phyloP scores from a whole-genome alignment of 2,888 invertebrate species.

The Creontiades dilutus region DNA sequence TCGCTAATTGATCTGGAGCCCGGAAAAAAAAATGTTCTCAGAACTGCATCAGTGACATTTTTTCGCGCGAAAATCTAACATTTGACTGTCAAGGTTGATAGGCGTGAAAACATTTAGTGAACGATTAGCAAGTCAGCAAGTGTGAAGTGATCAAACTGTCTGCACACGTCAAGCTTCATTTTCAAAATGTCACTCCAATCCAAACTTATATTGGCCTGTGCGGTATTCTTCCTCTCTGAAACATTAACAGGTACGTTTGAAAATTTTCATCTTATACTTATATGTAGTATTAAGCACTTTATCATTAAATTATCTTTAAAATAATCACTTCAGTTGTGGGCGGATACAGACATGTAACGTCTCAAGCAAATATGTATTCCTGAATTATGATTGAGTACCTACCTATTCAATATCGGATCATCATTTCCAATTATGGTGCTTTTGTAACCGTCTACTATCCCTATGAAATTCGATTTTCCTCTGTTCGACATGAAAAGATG shows the following conservation, averaged over 20 bases:
- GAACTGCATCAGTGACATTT: conserved; percentile 47
- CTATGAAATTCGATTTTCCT: too few relatives aligned
- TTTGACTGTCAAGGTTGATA: conserved; percentile 31
- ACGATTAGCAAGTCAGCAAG: background rate
- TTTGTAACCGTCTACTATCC: too few relatives aligned
- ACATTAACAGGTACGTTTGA: conserved; percentile 58
- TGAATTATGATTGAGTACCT: too few relatives aligned
- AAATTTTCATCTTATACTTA: too few relatives aligned
- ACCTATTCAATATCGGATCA: too few relatives aligned
- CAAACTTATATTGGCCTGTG: conserved; percentile 43
- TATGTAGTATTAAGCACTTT: too few relatives aligned
- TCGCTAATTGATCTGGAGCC: background rate
- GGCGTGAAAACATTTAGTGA: conserved; percentile 51
- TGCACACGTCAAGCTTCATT: conserved; percentile 15
- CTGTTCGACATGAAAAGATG: too few relatives aligned
- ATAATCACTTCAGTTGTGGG: too few relatives aligned
- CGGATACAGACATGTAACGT: too few relatives aligned
- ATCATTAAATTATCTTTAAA: too few relatives aligned
- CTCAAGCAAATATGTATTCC: too few relatives aligned
- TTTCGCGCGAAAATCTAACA: conserved; percentile 29
- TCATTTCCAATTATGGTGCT: too few relatives aligned
- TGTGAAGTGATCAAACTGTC: conserved; percentile 54
- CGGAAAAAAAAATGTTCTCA: conserved; percentile 13
- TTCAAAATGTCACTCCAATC: conserved; percentile 58
- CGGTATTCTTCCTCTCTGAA: conserved; percentile 53